Percentiles rank a stretch among this genome's conserved stretches.
Conservation (phyloP, 2,888 invertebrate genomes). For the Drosophila quinaria region DNA sequence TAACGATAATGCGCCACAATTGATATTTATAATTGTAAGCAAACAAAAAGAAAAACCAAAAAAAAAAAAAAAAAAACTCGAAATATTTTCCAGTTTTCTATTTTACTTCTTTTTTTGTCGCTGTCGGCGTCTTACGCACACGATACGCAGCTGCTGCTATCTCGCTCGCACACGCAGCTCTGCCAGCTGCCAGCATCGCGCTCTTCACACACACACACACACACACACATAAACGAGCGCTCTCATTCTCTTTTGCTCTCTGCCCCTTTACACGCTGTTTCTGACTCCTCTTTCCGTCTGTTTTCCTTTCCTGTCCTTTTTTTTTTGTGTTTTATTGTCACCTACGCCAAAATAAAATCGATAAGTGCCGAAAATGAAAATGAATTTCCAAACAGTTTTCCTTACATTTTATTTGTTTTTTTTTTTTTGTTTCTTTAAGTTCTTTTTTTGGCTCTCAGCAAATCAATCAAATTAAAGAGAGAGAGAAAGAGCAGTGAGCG, state of each 20-base stretch:
- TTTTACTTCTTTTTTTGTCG: slow-evolving; percentile 26
- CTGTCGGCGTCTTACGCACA: slow-evolving; percentile 56
- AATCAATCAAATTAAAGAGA: slow-evolving; percentile 55
- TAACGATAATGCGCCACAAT: slow-evolving; percentile 15
- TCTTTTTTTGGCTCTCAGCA: slow-evolving; percentile 5
- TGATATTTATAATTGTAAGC: slow-evolving; percentile 44
- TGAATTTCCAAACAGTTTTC: slow-evolving; percentile 15
- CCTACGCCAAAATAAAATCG: slow-evolving; percentile 63
- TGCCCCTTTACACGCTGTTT: background rate
- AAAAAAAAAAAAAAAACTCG: background rate
- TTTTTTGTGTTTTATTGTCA: slow-evolving; percentile 47
- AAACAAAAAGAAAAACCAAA: slow-evolving; percentile 13
- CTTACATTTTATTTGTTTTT: background rate
- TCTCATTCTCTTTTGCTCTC: background rate
- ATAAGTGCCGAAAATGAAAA: slow-evolving; percentile 28
- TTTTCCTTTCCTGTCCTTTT: background rate
- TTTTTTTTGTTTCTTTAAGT: background rate
- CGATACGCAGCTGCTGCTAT: slow-evolving; percentile 48
- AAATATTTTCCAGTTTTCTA: slow-evolving; percentile 43
- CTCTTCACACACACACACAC: slow-evolving; percentile 9
- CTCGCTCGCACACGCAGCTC: slow-evolving; percentile 50
- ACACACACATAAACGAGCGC: background rate
- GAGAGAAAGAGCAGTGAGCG: background rate
- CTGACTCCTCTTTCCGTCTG: background rate
- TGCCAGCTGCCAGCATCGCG: slow-evolving; percentile 23